Conservation (phyloP, 2,888 invertebrate species). For the Camptogramma bilineatum region DNA sequence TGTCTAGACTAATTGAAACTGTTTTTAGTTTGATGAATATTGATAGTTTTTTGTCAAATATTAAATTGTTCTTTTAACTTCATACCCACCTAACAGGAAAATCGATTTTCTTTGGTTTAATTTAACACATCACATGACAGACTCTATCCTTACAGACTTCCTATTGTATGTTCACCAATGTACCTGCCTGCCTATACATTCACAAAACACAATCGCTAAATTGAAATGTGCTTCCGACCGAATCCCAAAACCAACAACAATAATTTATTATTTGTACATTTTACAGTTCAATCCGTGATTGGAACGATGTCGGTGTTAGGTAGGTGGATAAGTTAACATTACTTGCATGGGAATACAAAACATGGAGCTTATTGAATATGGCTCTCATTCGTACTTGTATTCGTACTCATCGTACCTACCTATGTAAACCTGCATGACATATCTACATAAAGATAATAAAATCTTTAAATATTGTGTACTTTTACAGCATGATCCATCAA, state of each 20-base stretch:
- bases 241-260: slow-evolving; percentile 34
- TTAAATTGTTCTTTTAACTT: no score
- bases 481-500: no score
- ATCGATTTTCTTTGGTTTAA: not conserved
- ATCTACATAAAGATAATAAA: not conserved
- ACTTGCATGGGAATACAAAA: not conserved
- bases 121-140: slow-evolving; percentile 6
- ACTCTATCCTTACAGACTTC: not conserved
- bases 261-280: slow-evolving; percentile 4
- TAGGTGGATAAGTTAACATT: not conserved
- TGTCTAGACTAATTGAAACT: not conserved
- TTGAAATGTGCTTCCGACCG: slow-evolving; percentile 44
- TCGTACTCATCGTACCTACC: no score
- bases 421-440: no score
- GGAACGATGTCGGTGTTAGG: slow-evolving; percentile 16
- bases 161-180: not conserved
- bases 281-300: slow-evolving; percentile 14
- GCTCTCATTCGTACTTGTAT: not conserved
- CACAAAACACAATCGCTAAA: slow-evolving; percentile 24
- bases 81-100: not conserved
- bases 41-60: no score
- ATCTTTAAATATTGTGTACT: no score
- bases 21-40: no score
- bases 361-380: not conserved
- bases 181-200: not conserved